These are phyloP conservation scores for Varroa destructor DNA, from an alignment of 1,140 invertebrate species.

Conservation along the genomic window DNA sequence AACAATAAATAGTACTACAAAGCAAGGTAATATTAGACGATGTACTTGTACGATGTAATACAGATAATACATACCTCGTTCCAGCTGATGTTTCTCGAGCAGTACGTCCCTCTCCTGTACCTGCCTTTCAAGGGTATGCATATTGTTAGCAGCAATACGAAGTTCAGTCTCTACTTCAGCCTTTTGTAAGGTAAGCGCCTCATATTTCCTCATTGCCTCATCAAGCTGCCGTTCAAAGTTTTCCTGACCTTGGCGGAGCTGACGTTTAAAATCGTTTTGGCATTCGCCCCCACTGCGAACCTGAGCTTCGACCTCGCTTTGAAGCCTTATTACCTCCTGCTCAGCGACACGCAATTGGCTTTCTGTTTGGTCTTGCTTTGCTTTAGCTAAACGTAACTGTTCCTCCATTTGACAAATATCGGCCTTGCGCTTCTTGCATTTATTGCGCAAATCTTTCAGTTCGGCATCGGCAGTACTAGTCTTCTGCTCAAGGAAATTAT, in stretches of 20 bases:
- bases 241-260: conserved; percentile 5
- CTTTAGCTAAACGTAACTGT: not conserved
- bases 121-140: conserved; percentile 15
- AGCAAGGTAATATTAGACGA: too few relatives aligned
- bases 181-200: not conserved
- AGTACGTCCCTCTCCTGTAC: conserved; percentile 1
- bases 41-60: too few relatives aligned
- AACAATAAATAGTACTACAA: too few relatives aligned
- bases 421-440: conserved; percentile 11
- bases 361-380: not conserved
- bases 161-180: conserved; percentile 1
- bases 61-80: not conserved
- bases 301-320: not conserved
- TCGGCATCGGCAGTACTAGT: not conserved
- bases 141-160: not conserved
- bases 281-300: not conserved
- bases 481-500: not conserved
- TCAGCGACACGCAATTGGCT: not conserved
- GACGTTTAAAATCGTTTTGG: not conserved
- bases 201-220: conserved; percentile 1
- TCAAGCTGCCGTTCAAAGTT: conserved; percentile 18
- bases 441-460: not conserved
- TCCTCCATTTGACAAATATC: conserved; percentile 6
- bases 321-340: not conserved
- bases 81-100: not conserved